phyloP scores from a whole-genome alignment of 2,113 vertebrate genomes.

The Gambusia holbrooki region DNA sequence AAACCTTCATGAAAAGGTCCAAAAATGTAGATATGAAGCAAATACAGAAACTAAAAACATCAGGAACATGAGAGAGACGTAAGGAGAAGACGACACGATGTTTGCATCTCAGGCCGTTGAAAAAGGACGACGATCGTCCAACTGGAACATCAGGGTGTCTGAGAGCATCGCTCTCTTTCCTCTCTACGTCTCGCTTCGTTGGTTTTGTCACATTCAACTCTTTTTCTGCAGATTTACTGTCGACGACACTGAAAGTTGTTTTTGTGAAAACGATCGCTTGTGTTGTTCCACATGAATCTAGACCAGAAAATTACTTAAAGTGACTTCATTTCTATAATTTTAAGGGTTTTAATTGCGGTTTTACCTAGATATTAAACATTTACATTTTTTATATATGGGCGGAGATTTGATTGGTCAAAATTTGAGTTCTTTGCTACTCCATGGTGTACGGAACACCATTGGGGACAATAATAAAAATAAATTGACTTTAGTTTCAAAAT shows the following conservation, averaged over 20 bases:
- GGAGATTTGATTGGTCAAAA: too few relatives aligned
- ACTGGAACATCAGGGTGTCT: conserved; percentile 1
- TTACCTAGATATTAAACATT: too few relatives aligned
- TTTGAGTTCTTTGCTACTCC: too few relatives aligned
- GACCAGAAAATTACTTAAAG: neutral
- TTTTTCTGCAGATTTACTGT: neutral
- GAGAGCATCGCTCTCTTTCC: neutral
- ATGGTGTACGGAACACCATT: too few relatives aligned
- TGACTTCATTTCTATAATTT: neutral
- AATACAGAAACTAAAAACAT: neutral
- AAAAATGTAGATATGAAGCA: neutral
- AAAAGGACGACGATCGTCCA: neutral
- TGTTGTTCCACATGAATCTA: too few relatives aligned
- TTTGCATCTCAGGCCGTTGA: neutral
- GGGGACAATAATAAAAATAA: too few relatives aligned
- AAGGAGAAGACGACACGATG: neutral
- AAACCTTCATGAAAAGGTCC: neutral
- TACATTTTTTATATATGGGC: too few relatives aligned
- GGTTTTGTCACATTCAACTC: neutral
- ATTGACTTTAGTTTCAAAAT: too few relatives aligned
- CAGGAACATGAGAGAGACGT: neutral
- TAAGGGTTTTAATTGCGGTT: too few relatives aligned
- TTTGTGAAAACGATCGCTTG: neutral
- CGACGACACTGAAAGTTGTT: too few relatives aligned
- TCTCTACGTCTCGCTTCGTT: neutral